Percentiles rank a stretch among this genome's conserved stretches.
phyloP scores from a whole-genome alignment of 2,797 vertebrate genomes.

The Morus bassanus region DNA sequence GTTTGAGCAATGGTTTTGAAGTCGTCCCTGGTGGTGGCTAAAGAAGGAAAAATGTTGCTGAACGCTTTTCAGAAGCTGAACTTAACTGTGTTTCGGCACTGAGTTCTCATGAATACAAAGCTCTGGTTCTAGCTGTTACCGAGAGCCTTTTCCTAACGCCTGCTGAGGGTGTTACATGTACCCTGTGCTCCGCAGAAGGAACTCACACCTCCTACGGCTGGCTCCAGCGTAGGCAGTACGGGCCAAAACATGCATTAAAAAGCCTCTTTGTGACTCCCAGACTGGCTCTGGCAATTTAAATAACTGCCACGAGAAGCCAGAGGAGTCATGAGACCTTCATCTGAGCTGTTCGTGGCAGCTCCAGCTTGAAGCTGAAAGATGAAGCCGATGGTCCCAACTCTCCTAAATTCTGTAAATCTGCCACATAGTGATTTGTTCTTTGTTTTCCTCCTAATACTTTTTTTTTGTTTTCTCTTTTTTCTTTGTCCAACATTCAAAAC shows the following conservation, averaged over 20 bases:
- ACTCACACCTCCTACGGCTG: not conserved
- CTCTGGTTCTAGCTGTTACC: not conserved
- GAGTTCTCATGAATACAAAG: not conserved
- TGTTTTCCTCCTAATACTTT: not conserved
- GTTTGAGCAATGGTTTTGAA: not conserved
- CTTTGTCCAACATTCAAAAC: constrained; percentile 1
- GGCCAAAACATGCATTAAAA: not conserved
- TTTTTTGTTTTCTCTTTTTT: constrained; percentile 51
- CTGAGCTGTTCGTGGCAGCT: not conserved
- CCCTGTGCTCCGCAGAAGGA: rapidly evolving
- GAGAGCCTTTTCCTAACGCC: not conserved
- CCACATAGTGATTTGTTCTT: not conserved
- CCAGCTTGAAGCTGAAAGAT: not conserved
- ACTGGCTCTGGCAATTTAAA: not conserved
- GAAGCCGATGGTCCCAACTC: not conserved
- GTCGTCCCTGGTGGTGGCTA: not conserved
- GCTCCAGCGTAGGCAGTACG: not conserved
- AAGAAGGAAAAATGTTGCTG: not conserved
- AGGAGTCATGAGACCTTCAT: not conserved
- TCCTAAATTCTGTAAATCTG: not conserved
- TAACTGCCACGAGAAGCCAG: not conserved
- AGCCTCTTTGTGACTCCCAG: not conserved
- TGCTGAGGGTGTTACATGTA: not conserved
- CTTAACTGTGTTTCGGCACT: not conserved
- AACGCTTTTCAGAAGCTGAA: not conserved